Percentiles rank a stretch among this genome's conserved stretches.
Evolutionary conservation across 2,888 invertebrate species (phyloP).

Genomic region (Sesia apiformis): DNA sequence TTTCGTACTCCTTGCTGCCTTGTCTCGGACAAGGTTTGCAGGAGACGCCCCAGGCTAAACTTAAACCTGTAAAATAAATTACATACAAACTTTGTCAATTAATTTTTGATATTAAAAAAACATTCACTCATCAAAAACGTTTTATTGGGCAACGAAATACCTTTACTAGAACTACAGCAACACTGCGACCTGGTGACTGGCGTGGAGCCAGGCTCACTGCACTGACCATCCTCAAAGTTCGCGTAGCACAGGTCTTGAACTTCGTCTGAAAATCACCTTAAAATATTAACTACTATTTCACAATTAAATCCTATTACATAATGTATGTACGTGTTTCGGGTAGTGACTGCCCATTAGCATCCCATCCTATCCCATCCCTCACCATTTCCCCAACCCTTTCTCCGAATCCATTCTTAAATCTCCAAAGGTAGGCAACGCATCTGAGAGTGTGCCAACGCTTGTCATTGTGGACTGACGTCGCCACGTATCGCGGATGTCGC

Average conservation of each 20-base stretch:
- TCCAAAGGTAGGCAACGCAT: too few relatives aligned
- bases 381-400: too few relatives aligned
- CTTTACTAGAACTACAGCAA: constrained; percentile 81
- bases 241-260: constrained; percentile 87
- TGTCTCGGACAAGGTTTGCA: constrained; percentile 85
- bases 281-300: too few relatives aligned
- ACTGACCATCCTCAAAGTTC: constrained; percentile 83
- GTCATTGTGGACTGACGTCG: too few relatives aligned
- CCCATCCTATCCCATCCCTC: too few relatives aligned
- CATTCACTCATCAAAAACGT: not conserved
- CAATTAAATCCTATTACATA: too few relatives aligned
- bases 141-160: constrained; percentile 9
- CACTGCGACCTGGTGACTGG: constrained; percentile 90
- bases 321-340: too few relatives aligned
- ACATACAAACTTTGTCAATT: not conserved
- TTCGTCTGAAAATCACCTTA: constrained; percentile 74
- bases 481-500: too few relatives aligned
- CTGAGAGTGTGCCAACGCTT: too few relatives aligned
- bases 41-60: constrained; percentile 87
- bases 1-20: constrained; percentile 79
- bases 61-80: constrained; percentile 61
- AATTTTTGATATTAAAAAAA: not conserved
- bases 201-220: constrained; percentile 82
- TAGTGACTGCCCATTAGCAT: too few relatives aligned
- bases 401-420: too few relatives aligned